Base-by-base conservation (phyloP, 2,888 invertebrate species). In the Adelognathus sp. region DNA sequence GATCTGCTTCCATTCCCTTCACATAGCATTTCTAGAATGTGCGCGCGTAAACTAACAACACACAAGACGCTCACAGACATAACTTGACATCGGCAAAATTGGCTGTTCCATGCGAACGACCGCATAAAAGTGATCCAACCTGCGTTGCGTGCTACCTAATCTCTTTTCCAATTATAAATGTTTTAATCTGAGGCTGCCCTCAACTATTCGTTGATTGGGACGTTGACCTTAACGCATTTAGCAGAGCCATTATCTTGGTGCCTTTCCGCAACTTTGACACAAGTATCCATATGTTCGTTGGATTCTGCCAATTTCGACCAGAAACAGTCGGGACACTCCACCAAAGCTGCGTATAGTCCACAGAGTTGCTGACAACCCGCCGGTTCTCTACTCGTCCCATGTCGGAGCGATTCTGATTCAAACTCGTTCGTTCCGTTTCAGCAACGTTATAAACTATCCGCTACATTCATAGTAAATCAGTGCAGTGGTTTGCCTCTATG, bases 331-430 rank as follows among this genome's bases (percentile, higher is more conserved):
- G 16, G 27, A 9, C n/a, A 27, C 14, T 41, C 11, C 14, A 50
- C 69, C 56, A 71, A 54, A 54, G 44, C 44, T 60, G 44, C 39
- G n/a, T n/a, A 71, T 56, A 46, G 50, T 75, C 21, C 41, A 39
- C 54, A 58, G 24, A 64, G 58, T 21, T 50, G 50, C 50, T 7
- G 33, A 33, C 5, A 44, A 31, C 41, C 27, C 21, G 11, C 33
- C 27, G 16, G 16, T 36, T 3, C 46, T 21, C 7, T 16, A 21
- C 36, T 75, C 39, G 16, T 21, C 44, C 21, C 14, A 24, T 18
- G 9, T 16, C 11, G 16, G 3, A 27, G 16, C 44, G 3, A 36
- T n/a, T 44, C 4, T 1, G 50, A 18, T 71, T 67, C 29, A 56
- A 41, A 41, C 3, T 21, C 11, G 24, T 29, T 56, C 33, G n/a